phyloP scores from a whole-genome alignment of 2,113 vertebrate genomes.

The Vombatus ursinus region DNA sequence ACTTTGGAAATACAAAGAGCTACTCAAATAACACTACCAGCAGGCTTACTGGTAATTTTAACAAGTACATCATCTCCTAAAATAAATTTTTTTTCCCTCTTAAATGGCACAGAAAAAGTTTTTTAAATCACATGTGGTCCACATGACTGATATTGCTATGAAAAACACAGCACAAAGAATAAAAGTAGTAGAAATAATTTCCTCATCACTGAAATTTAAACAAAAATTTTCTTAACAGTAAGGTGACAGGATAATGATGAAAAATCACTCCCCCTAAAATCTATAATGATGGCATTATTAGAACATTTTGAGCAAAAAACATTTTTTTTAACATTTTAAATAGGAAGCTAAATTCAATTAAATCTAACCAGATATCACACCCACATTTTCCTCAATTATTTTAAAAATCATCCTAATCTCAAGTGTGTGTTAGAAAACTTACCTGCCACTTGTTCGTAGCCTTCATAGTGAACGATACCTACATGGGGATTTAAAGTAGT shows the following conservation, averaged over 20 bases:
- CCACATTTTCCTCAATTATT: neutral
- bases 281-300: neutral
- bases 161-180: neutral
- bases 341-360: neutral
- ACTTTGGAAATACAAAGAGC: slow-evolving; percentile 31
- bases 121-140: neutral
- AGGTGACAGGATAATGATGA: neutral
- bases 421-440: neutral
- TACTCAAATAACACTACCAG: neutral
- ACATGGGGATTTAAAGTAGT: slow-evolving; percentile 96
- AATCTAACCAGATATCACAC: neutral
- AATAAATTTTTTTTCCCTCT: slow-evolving; percentile 35
- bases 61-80: slow-evolving; percentile 51
- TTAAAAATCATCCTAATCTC: neutral
- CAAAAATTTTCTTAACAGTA: neutral
- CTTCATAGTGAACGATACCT: slow-evolving; percentile 91
- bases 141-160: neutral
- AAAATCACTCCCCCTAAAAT: neutral
- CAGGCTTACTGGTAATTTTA: slow-evolving; percentile 55
- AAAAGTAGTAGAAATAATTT: neutral
- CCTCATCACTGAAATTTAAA: neutral
- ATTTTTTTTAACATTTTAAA: neutral
- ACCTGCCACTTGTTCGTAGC: slow-evolving; percentile 96
- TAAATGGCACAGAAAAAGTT: slow-evolving; percentile 43
- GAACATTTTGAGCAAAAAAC: neutral